Evolutionary conservation across 2,888 invertebrate genomes (phyloP).

Genomic region (Tetramorium bicarinatum): DNA sequence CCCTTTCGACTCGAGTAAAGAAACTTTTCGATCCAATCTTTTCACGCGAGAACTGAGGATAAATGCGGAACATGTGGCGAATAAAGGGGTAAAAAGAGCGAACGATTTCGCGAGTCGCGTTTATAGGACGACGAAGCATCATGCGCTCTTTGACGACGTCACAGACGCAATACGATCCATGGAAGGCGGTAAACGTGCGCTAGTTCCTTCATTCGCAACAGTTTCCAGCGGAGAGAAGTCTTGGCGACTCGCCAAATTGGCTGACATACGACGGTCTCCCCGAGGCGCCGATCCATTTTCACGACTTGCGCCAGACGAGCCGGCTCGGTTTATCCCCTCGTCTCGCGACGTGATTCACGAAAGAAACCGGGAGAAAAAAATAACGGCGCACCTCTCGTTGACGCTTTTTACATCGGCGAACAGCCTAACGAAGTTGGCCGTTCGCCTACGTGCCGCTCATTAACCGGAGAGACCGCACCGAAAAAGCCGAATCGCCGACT

Average conservation of each 20-base stretch:
- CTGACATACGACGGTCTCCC: conserved; percentile 40
- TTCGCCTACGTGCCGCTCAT: conserved; percentile 37
- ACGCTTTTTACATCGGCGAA: background rate
- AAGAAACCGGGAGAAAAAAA: background rate
- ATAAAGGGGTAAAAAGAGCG: conserved; percentile 13
- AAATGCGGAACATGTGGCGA: conserved; percentile 8
- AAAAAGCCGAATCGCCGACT: conserved; percentile 44
- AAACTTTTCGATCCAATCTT: background rate
- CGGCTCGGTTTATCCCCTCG: background rate
- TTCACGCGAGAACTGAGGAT: background rate
- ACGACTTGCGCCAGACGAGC: conserved; percentile 28
- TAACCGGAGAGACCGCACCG: background rate
- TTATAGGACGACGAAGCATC: conserved; percentile 20
- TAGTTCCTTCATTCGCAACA: conserved; percentile 8
- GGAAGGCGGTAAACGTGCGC: conserved; percentile 37
- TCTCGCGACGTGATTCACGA: conserved; percentile 21
- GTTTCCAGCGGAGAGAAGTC: conserved; percentile 27
- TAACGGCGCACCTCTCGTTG: conserved; percentile 25
- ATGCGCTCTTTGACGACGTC: conserved; percentile 39
- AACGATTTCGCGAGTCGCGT: conserved; percentile 27
- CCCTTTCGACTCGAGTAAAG: background rate
- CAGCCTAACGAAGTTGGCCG: background rate
- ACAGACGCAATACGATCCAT: conserved; percentile 42
- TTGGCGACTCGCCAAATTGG: conserved; percentile 64
- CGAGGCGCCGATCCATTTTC: conserved; percentile 54